Evolutionary conservation across 2,113 vertebrate genomes (phyloP), one percentile per base, ranked within the genome.

Genomic region (Lepisosteus oculatus): DNA sequence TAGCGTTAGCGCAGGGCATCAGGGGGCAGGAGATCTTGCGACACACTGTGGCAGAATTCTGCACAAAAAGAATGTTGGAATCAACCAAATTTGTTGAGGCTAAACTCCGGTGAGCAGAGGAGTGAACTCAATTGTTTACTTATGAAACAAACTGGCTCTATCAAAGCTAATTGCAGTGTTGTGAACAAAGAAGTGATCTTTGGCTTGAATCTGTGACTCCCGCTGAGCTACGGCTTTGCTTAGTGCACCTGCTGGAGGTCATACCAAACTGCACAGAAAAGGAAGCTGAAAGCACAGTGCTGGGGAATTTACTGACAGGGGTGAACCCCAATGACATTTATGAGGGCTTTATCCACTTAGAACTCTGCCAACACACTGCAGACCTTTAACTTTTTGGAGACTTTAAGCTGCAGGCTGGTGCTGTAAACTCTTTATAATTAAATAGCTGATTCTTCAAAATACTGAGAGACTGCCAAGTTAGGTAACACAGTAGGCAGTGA

Each of bases 21-120:
- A 97, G 91, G 66, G 97, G 97, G 67, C 97, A 99, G 77, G 96
- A 98, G 73, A 97, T 95, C 77, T 97, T 96, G 71, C 93, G 95
- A 79, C 97, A 99, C 76, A 98, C 89, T 3, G 95, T 97, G 17
- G 93, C 94, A 55, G 96, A 96, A 68, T 97, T 97, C 97, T 99
- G 78, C 4, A 78, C n/a, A 74, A 29, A 74, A 79, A 69, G 73
- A 78, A 82, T 59, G 62, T 7, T 69, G 41, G 12, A 62, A 77
- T 83, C 54, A 81, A 74, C 54, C 81, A 71, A 12, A 59, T 66
- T 8, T 72, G 73, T 71, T 17, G 55, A 70, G 44, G 73, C 42
- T 29, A 29, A 29, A 67, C 66, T 59, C 15, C 65, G 44, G 63
- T 55, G 61, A n/a, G 29, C 63, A 57, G 70, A 43, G 55, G 15